Percentiles rank a stretch among this genome's conserved stretches.
These are phyloP conservation scores for Leucophenga maculata DNA, from an alignment of 2,888 invertebrate genomes.

Conservation along the genomic window DNA sequence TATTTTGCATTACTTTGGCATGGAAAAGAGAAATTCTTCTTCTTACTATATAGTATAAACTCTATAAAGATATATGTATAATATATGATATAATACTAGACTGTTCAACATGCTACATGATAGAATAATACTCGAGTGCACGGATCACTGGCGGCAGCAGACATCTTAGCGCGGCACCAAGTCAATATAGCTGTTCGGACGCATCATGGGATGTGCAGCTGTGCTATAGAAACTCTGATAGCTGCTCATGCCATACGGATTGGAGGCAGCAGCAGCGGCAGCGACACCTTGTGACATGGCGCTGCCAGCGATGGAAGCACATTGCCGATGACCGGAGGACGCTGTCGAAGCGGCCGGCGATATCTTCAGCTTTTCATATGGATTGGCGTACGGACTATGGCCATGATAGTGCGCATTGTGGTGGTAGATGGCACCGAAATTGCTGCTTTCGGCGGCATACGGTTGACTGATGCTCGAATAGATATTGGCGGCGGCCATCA, in stretches of 20 bases:
- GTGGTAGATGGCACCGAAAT: conserved; percentile 72
- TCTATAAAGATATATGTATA: too few species aligned
- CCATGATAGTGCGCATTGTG: conserved; percentile 66
- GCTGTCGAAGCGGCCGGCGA: conserved; percentile 36
- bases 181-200: conserved; percentile 70
- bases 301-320: background rate
- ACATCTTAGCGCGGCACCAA: conserved; percentile 67
- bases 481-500: conserved; percentile 65
- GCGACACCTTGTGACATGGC: conserved; percentile 39
- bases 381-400: conserved; percentile 63
- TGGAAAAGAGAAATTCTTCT: too few species aligned
- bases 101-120: too few species aligned
- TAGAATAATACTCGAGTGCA: too few species aligned
- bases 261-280: conserved; percentile 40
- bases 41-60: too few species aligned
- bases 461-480: conserved; percentile 69
- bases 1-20: too few species aligned
- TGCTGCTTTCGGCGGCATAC: conserved; percentile 69
- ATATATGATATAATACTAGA: too few species aligned
- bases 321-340: conserved; percentile 18
- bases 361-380: conserved; percentile 72
- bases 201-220: conserved; percentile 67
- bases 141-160: too few species aligned
- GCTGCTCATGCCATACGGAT: conserved; percentile 65
- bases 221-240: conserved; percentile 70